Conservation (phyloP, 1,140 invertebrate genomes). For the Onthophagus taurus region DNA sequence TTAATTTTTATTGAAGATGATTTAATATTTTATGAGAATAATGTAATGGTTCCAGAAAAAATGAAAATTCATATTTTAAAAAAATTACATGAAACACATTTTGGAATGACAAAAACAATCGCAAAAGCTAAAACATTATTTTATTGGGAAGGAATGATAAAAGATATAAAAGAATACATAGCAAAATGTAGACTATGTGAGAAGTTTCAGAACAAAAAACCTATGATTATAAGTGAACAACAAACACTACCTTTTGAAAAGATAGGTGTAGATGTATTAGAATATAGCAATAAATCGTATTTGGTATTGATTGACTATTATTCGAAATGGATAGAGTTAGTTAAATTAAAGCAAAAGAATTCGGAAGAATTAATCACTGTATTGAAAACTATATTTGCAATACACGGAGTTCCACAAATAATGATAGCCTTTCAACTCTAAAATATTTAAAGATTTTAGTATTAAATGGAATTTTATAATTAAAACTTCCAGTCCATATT, state of each 20-base stretch:
- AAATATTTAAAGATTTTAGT: conserved; percentile 33
- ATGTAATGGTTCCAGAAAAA: conserved; percentile 28
- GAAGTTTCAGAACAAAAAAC: conserved; percentile 13
- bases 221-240: conserved; percentile 7
- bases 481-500: conserved; percentile 33
- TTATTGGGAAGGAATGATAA: conserved; percentile 4
- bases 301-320: conserved; percentile 25
- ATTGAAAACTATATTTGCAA: conserved; percentile 24
- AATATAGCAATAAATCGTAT: conserved; percentile 15
- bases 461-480: conserved; percentile 33
- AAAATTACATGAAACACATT: conserved; percentile 7
- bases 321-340: conserved; percentile 28
- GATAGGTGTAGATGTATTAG: conserved; percentile 27
- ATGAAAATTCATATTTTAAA: conserved; percentile 20
- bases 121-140: conserved; percentile 3
- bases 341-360: conserved; percentile 20
- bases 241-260: conserved; percentile 24
- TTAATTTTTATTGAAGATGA: conserved; percentile 1
- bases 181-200: conserved; percentile 8
- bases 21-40: conserved; percentile 11
- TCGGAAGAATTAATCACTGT: conserved; percentile 19
- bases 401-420: conserved; percentile 28
- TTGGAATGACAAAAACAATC: conserved; percentile 7
- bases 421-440: conserved; percentile 22
- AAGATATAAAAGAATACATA: conserved; percentile 6